phyloP scores from a whole-genome alignment of 2,113 vertebrate genomes.

The Protobothrops mucrosquamatus region DNA sequence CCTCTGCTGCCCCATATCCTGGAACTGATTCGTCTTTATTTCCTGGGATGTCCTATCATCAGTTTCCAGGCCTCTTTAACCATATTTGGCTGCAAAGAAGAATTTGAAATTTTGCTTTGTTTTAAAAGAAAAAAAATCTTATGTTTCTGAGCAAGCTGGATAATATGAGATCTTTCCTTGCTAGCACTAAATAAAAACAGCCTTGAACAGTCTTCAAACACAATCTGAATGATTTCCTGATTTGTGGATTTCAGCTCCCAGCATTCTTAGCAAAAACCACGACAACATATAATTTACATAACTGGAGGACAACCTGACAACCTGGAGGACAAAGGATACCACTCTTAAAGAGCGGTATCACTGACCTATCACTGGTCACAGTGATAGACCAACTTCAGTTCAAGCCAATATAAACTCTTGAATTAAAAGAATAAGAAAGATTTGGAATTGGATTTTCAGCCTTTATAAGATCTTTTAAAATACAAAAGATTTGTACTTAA shows the following conservation, averaged over 20 bases:
- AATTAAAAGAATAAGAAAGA: background rate
- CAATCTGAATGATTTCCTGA: background rate
- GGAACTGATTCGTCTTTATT: background rate
- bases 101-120: background rate
- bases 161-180: background rate
- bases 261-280: background rate
- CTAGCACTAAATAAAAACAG: background rate
- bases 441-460: background rate
- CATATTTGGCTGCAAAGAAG: background rate
- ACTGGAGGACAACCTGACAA: background rate
- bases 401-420: background rate
- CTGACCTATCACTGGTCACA: background rate
- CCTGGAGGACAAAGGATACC: background rate
- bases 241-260: background rate
- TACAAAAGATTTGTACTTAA: background rate
- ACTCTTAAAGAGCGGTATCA: background rate
- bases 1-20: background rate
- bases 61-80: background rate
- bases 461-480: background rate
- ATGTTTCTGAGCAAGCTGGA: background rate
- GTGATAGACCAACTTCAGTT: background rate
- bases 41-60: too few relatives aligned
- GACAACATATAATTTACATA: background rate
- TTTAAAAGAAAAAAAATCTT: background rate
- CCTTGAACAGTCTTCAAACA: background rate